phyloP scores from a whole-genome alignment of 2,888 invertebrate species.

The Altica lythri region DNA sequence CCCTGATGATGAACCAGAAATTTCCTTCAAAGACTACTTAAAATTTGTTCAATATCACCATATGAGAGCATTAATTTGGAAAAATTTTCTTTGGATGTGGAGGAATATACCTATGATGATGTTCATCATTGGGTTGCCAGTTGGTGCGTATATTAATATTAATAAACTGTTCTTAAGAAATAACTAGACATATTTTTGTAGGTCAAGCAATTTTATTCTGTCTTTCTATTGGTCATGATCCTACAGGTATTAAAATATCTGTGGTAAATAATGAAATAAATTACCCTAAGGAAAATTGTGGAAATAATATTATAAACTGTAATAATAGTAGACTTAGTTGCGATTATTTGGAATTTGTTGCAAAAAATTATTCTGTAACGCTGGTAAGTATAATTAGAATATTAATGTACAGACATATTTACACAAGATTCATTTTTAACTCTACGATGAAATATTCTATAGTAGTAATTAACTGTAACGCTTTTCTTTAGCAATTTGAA shows the following conservation, averaged over 20 bases:
- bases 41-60: conserved; percentile 72
- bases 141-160: conserved; percentile 59
- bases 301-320: conserved; percentile 42
- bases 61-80: conserved; percentile 85
- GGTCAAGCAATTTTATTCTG: conserved; percentile 85
- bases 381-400: conserved; percentile 67
- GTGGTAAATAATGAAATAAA: conserved; percentile 79
- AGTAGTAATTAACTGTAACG: too few species aligned
- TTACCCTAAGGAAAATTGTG: conserved; percentile 47
- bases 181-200: conserved; percentile 9
- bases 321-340: conserved; percentile 69
- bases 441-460: too few species aligned
- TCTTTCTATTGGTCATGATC: conserved; percentile 86
- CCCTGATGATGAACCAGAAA: conserved; percentile 69
- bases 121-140: conserved; percentile 84
- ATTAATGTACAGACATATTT: too few species aligned
- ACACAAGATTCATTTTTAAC: too few species aligned
- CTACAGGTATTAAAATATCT: conserved; percentile 74
- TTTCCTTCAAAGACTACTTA: conserved; percentile 60
- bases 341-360: conserved; percentile 73
- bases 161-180: not conserved
- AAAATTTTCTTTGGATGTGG: conserved; percentile 85
- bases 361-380: conserved; percentile 65
- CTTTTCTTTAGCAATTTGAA: conserved; percentile 42
- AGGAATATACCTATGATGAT: conserved; percentile 81